Percentiles rank a stretch among this genome's conserved stretches.
Evolutionary conservation across 2,797 vertebrate genomes (phyloP).

Genomic region (Smutsia temminckii): DNA sequence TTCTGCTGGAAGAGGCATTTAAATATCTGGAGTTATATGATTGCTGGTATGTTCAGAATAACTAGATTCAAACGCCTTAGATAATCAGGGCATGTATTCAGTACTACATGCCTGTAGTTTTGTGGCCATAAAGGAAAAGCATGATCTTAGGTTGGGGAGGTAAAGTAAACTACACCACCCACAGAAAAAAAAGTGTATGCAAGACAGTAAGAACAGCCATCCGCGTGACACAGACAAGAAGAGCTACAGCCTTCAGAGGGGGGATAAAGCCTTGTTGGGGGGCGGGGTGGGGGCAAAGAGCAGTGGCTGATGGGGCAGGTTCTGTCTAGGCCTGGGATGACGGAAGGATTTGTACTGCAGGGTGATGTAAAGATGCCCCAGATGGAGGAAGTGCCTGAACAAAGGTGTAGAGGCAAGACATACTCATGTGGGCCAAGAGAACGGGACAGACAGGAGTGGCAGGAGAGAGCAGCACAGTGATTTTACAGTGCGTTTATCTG

Average conservation of each 20-base stretch:
- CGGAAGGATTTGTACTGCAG: not conserved
- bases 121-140: not conserved
- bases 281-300: not conserved
- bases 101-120: rapidly evolving
- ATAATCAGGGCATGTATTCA: not conserved
- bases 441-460: not conserved
- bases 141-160: not conserved
- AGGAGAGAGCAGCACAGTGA: not conserved
- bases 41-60: not conserved
- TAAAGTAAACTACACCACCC: not conserved
- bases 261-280: not conserved
- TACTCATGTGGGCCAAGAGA: not conserved
- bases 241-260: not conserved
- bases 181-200: not conserved
- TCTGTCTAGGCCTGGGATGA: not conserved
- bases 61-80: not conserved
- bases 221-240: not conserved
- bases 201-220: not conserved
- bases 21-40: not conserved
- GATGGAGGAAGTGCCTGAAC: not conserved
- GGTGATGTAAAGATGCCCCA: not conserved
- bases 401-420: not conserved
- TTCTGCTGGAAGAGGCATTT: not conserved
- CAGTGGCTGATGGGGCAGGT: not conserved
- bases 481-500: not conserved